These are phyloP conservation scores for Chamaea fasciata DNA, from an alignment of 2,113 vertebrate genomes.

Conservation along the genomic window DNA sequence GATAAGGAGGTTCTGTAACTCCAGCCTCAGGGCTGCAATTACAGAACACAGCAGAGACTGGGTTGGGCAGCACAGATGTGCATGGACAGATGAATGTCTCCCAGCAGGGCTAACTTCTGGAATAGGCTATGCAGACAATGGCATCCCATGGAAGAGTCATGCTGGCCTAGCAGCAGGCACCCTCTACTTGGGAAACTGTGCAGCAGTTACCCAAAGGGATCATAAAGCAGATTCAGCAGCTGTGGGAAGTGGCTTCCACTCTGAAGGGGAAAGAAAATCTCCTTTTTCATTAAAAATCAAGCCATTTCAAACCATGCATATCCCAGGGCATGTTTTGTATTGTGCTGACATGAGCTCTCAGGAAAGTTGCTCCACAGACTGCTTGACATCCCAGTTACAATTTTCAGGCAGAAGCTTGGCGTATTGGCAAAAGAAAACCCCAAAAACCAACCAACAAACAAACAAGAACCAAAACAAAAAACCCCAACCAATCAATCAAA, in stretches of 20 bases:
- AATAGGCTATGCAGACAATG: fast-evolving
- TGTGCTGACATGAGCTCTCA: neutral
- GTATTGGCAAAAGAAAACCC: neutral
- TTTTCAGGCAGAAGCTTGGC: neutral
- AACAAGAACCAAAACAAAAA: neutral
- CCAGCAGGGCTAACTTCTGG: neutral
- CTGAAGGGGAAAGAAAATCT: neutral
- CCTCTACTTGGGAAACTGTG: neutral
- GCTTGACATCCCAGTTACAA: neutral
- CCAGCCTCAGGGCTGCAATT: neutral
- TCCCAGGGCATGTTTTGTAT: neutral
- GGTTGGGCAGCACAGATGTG: neutral
- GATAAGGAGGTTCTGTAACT: neutral
- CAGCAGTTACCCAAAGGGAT: neutral
- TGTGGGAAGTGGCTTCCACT: neutral
- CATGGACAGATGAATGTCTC: neutral
- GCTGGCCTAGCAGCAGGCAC: neutral
- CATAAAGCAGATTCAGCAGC: neutral
- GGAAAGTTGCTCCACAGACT: neutral
- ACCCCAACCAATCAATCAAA: neutral
- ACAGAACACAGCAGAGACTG: neutral
- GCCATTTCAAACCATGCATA: neutral
- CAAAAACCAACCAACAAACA: neutral
- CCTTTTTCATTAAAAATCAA: neutral
- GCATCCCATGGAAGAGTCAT: neutral